Evolutionary conservation across 53 echinoderm and acorn worm genomes (phyloP), one percentile per base, ranked within the genome.

Genomic region (Actinopyga echinites): DNA sequence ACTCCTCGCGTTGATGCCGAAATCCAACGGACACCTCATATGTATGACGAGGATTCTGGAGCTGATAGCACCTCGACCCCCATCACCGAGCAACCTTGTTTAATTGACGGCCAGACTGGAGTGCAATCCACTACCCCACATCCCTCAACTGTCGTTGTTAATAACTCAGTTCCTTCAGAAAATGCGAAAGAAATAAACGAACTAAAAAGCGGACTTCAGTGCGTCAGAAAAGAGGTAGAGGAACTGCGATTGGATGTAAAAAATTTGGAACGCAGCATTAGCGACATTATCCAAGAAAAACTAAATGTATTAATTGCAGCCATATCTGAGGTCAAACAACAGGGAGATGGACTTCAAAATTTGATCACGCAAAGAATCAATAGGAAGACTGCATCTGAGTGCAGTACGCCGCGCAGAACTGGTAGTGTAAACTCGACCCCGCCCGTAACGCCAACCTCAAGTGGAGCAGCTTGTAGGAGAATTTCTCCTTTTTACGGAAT

Each of bases 401-500:
- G 21, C 67, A 21, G 37, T 66, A 66, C 67, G 36, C 67, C 67
- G 1, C 11, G 67, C 67, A 66, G 67, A 17, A 0, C 37, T 66
- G 19, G 1, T 8, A 7, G 33, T 30, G 67, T 9, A 2, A 32
- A 17, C 5, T 19, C 30, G 13, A 19, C 7, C 38, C 6, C 20
- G 7, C 36, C 40, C 7, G 38, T n/a, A 0, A 67, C 68, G 4
- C 68, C 68, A 30, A 67, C 65, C 26, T 40, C 40, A 40, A 40
- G 49, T 49, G 30, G 68, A 33, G 35, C 32, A 20, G 31, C 68
- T 10, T 67, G 32, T 33, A 67, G 20, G 68, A 67, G 36, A 6
- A 67, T 67, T 67, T 67, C 68, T 30, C 68, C 68, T 29, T 67
- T 67, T 30, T 37, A 67, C 33, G 67, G 37, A 17, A 66, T 5